phyloP scores from a whole-genome alignment of 1,140 invertebrate genomes.

The Fopius arisanus region DNA sequence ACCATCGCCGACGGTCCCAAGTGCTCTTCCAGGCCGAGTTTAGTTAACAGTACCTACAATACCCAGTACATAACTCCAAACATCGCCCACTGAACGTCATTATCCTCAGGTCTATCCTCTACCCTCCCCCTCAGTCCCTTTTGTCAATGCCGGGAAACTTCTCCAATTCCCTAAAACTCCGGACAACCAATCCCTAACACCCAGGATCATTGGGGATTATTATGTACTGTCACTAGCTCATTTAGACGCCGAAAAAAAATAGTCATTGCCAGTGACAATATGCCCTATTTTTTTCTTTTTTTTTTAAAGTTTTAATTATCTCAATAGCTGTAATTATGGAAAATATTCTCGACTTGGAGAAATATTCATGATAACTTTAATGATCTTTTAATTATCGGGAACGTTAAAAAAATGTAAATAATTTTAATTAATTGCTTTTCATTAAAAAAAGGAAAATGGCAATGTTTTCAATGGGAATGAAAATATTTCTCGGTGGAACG shows the following conservation, averaged over 20 bases:
- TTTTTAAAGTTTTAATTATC: too few relatives aligned
- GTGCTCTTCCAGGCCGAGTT: slow-evolving; percentile 49
- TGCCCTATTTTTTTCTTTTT: too few relatives aligned
- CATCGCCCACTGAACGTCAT: slow-evolving; percentile 44
- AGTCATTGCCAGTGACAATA: too few relatives aligned
- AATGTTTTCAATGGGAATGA: background rate
- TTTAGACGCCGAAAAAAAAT: too few relatives aligned
- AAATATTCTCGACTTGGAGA: too few relatives aligned
- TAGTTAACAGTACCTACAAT: slow-evolving; percentile 45
- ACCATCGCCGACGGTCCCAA: slow-evolving; percentile 24
- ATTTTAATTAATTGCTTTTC: background rate
- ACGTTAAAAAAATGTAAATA: too few relatives aligned
- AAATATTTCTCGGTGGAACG: background rate
- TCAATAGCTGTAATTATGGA: too few relatives aligned
- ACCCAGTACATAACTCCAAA: slow-evolving; percentile 31
- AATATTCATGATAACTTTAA: too few relatives aligned
- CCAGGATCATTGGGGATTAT: too few relatives aligned
- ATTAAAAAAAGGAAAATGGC: background rate
- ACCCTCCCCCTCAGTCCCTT: background rate
- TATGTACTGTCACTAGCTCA: too few relatives aligned
- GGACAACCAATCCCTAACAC: too few relatives aligned
- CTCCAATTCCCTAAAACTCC: background rate
- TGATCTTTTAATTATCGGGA: too few relatives aligned
- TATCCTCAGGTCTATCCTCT: slow-evolving; percentile 26
- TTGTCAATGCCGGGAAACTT: slow-evolving; percentile 13